These are phyloP conservation scores for Idaea biselata DNA, from an alignment of 2,888 invertebrate genomes.

Conservation along the genomic window DNA sequence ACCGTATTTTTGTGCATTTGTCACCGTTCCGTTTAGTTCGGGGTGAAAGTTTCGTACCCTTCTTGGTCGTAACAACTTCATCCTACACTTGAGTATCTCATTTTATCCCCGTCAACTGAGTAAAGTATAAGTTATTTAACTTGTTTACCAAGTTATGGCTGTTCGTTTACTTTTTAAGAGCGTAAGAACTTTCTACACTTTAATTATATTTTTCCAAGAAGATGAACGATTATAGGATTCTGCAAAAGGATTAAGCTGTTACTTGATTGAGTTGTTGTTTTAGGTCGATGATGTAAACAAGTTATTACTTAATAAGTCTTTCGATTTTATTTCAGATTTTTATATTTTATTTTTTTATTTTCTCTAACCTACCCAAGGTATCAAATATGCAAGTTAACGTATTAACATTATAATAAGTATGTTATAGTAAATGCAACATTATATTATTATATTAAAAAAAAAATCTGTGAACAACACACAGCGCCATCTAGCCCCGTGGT, in stretches of 20 bases:
- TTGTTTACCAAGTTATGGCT: neutral
- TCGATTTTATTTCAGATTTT: neutral
- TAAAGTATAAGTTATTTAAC: slow-evolving; percentile 1
- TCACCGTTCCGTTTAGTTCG: neutral
- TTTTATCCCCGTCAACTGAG: neutral
- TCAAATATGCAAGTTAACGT: too few relatives aligned
- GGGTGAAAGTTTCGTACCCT: neutral
- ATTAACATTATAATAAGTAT: too few relatives aligned
- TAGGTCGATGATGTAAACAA: neutral
- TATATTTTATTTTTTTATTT: too few relatives aligned
- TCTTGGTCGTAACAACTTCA: neutral
- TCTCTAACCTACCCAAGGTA: too few relatives aligned
- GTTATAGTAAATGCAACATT: too few relatives aligned
- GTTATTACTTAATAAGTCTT: neutral
- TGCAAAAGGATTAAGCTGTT: neutral
- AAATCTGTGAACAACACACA: too few relatives aligned
- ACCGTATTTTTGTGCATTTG: neutral
- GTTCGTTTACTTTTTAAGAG: slow-evolving; percentile 1
- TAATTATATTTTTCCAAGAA: neutral
- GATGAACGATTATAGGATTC: neutral
- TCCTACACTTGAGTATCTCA: neutral
- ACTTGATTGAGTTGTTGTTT: neutral
- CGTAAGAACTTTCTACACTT: neutral
- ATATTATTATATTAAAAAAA: too few relatives aligned
- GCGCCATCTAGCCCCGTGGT: too few relatives aligned